Conservation (phyloP, 64 coral and sea anemone genomes). For the Montipora capricornis region DNA sequence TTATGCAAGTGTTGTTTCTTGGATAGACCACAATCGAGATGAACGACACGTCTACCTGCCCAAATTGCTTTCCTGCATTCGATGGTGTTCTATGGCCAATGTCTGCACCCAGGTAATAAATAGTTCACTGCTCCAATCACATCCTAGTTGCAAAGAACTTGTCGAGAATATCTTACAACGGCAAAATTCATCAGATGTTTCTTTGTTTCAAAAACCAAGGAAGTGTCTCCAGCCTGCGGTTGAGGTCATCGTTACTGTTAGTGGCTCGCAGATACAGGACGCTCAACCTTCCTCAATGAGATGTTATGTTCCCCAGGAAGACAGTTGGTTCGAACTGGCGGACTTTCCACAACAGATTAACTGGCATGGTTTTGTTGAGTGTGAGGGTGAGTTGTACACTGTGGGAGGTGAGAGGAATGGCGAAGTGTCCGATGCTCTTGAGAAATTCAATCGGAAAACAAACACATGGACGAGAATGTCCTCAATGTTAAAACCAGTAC, state of each 20-base stretch:
- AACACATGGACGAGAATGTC: constrained; percentile 52
- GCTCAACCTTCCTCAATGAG: not conserved
- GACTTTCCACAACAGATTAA: constrained; percentile 38
- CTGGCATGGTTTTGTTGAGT: constrained; percentile 44
- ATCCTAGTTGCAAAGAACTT: not conserved
- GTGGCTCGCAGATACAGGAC: constrained; percentile 26
- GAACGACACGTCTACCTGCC: constrained; percentile 23
- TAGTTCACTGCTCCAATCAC: not conserved
- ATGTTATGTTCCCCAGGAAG: constrained; percentile 46
- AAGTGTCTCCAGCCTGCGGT: constrained; percentile 32
- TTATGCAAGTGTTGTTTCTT: not conserved
- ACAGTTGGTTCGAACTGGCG: constrained; percentile 50
- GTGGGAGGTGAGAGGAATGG: constrained; percentile 50
- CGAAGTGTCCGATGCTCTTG: constrained; percentile 36
- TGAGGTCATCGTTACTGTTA: constrained; percentile 23
- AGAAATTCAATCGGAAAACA: constrained; percentile 43
- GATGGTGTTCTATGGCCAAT: constrained; percentile 15
- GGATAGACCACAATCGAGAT: constrained; percentile 19
- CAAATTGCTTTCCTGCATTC: not conserved
- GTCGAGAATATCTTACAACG: not conserved
- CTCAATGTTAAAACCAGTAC: constrained; percentile 28
- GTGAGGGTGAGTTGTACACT: constrained; percentile 39
- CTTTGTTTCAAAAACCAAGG: not conserved
- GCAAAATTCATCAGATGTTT: not conserved
- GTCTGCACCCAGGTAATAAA: not conserved